Evolutionary conservation across 2,888 invertebrate species (phyloP), one percentile per base, ranked within the genome.

Genomic region (Chloroclysta siterata): DNA sequence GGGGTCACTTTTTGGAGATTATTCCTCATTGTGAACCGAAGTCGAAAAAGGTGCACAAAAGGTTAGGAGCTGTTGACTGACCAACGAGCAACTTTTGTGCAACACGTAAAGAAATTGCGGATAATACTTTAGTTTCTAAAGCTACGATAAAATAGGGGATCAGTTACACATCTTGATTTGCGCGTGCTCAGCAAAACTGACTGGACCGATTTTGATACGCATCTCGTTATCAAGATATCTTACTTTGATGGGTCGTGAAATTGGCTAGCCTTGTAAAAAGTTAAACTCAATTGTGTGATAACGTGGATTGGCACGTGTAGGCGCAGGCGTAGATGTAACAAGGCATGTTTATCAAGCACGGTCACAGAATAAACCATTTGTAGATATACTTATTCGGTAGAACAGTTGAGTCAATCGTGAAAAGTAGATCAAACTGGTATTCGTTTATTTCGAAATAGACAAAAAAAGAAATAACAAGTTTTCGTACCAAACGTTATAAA

Each of bases 1-100:
- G 90, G 93, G 93, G 93, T 93, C 92, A 93, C 87, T 93, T 93
- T 93, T 91, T 90, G 90, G 89, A 88, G 91, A 90, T 92, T 90
- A 90, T 82, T 83, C 76, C 54, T 74, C 77, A 86, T 92, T 91
- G 92, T 91, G 79, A 73, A 74, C 69, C 75, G 67, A 73, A 88
- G 87, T 88, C 87, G 87, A 89, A 88, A 89, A 86, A 82, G 71
- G 57, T 67, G 78, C 75, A 89, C 88, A 89, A 91, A 86, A 78
- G 75, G 73, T 73, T 73, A 82, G 53, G 82, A 83, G 82, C 76
- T 88, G 85, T 89, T 89, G 90, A 89, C 88, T 87, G 90, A 88
- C 90, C 90, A 84, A 69, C 50, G 55, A 50, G 47, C 36, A 62
- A 50, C 57, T 79, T 84, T 84, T 88, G 80, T 79, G 71, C 76